Conservation (phyloP, 2,113 vertebrate species). For the Dinomys branickii region DNA sequence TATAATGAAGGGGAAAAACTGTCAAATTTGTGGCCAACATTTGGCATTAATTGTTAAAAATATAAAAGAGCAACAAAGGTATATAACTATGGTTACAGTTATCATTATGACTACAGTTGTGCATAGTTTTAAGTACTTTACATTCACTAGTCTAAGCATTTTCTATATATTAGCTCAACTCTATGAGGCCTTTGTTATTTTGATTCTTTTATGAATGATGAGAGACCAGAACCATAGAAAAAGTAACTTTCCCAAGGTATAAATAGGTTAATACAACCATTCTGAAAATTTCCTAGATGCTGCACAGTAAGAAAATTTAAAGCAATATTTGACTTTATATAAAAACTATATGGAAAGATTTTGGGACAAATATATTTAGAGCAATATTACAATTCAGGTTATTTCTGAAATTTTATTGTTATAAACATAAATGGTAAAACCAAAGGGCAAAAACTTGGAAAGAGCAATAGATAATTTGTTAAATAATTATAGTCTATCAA, state of each 20-base stretch:
- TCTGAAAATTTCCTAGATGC: not conserved
- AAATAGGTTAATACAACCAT: not conserved
- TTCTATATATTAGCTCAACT: not conserved
- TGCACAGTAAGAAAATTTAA: not conserved
- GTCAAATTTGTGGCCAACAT: conserved; percentile 1
- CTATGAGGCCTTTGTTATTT: not conserved
- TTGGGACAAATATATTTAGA: not conserved
- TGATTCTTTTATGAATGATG: not conserved
- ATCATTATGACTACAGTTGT: not conserved
- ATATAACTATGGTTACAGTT: not conserved
- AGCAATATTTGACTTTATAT: not conserved
- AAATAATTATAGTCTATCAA: not conserved
- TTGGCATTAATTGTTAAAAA: not conserved
- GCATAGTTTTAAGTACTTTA: not conserved
- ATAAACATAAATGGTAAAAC: not conserved
- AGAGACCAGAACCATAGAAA: not conserved
- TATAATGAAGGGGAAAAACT: not conserved
- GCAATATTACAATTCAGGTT: not conserved
- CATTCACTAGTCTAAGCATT: not conserved
- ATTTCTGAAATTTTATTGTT: not conserved
- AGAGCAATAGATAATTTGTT: not conserved
- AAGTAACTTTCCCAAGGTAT: not conserved
- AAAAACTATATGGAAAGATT: not conserved
- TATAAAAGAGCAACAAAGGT: not conserved
- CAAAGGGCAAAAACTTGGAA: not conserved